These are phyloP conservation scores for Hemicentrotus pulcherrimus DNA, from an alignment of 35 echinoderm and acorn worm species.

Conservation along the genomic window DNA sequence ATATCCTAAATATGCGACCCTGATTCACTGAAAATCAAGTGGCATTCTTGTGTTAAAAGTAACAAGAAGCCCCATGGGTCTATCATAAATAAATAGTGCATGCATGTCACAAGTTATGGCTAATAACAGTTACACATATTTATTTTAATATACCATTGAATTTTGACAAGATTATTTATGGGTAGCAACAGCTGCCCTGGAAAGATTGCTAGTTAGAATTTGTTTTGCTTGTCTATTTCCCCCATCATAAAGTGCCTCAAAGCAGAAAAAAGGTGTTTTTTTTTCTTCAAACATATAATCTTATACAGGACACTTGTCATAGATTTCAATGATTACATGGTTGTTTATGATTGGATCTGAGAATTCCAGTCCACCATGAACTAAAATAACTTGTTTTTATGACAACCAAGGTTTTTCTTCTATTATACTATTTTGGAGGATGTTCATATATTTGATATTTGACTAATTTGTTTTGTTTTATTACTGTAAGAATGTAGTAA, in stretches of 20 bases:
- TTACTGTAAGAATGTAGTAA: no score
- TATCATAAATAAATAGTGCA: no score
- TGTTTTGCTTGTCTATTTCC: background rate
- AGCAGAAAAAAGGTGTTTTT: background rate
- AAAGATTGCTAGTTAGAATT: background rate
- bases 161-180: background rate
- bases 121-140: background rate
- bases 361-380: background rate
- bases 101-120: no score
- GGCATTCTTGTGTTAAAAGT: no score
- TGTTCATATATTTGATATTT: no score
- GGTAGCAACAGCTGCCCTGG: background rate
- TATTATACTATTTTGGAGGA: no score
- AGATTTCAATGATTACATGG: background rate
- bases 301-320: background rate
- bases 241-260: background rate
- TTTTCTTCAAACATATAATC: background rate
- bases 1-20: no score
- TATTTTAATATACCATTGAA: background rate
- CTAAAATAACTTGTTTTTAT: background rate
- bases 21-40: no score
- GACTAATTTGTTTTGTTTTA: no score
- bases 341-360: background rate
- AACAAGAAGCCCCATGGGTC: no score
- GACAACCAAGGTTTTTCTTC: background rate